phyloP scores from a whole-genome alignment of 2,797 vertebrate species.

The Epinephelus malabaricus region DNA sequence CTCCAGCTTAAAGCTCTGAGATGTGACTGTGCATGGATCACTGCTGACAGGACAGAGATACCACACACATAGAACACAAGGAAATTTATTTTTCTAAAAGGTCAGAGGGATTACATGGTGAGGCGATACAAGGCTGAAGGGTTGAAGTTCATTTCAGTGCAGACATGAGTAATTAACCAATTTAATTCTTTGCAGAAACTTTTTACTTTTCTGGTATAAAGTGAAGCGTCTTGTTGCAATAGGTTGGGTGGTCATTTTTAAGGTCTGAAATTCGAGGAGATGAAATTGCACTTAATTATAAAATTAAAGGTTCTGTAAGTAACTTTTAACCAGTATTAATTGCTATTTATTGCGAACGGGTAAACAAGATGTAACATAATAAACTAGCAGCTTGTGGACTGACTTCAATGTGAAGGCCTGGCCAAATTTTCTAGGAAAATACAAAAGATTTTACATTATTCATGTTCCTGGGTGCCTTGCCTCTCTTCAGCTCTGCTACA shows the following conservation, averaged over 20 bases:
- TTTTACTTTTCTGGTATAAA: not conserved
- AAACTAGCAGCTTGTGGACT: no score
- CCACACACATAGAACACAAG: conserved; percentile 41
- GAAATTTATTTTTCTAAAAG: conserved; percentile 26
- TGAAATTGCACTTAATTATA: not conserved
- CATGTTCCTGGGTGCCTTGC: no score
- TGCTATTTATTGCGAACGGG: no score
- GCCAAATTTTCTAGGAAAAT: no score
- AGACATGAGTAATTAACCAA: not conserved
- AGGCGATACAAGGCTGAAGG: conserved; percentile 4
- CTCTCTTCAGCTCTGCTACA: no score
- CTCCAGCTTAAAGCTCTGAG: conserved; percentile 61
- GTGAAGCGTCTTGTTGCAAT: not conserved
- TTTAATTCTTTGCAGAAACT: not conserved
- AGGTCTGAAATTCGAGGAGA: not conserved
- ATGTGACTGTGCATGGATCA: conserved; percentile 69
- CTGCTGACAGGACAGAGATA: conserved; percentile 60
- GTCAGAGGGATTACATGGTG: conserved; percentile 23
- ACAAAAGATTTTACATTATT: no score
- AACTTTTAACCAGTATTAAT: no score
- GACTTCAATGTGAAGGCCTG: no score
- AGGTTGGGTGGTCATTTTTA: not conserved
- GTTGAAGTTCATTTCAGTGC: not conserved
- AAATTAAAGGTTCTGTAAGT: not conserved
- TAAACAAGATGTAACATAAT: no score